Evolutionary conservation across 2,797 vertebrate genomes (phyloP).

Genomic region (Lepidocolaptes lacrymiger): DNA sequence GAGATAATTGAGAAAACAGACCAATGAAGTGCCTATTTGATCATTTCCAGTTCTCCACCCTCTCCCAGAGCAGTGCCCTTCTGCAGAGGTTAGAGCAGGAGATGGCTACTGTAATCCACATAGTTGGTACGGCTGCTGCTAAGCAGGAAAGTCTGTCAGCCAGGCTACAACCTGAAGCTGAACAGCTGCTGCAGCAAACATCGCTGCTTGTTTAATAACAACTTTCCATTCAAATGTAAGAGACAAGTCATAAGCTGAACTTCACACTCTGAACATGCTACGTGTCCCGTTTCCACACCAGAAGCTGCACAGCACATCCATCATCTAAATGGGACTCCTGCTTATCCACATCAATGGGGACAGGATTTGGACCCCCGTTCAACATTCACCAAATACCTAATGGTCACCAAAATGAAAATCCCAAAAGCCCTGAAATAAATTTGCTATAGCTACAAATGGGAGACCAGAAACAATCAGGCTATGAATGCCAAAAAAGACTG

Average conservation of each 20-base stretch:
- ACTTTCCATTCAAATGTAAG: not conserved
- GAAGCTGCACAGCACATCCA: not conserved
- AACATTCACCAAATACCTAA: not conserved
- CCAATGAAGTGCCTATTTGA: not conserved
- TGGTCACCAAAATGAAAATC: not conserved
- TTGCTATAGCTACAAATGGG: not conserved
- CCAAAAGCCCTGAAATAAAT: not conserved
- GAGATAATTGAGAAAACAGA: not conserved
- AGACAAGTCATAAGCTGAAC: rapidly evolving
- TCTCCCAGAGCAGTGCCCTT: not conserved
- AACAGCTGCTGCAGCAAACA: rapidly evolving
- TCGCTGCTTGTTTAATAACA: no score
- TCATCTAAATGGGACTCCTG: not conserved
- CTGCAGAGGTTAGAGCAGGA: not conserved
- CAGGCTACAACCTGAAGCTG: not conserved
- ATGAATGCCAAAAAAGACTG: not conserved
- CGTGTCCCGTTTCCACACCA: rapidly evolving
- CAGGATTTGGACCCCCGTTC: not conserved
- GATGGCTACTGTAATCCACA: not conserved
- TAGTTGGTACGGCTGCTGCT: rapidly evolving
- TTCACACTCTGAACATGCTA: not conserved
- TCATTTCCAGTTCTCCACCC: not conserved
- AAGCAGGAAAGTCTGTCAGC: not conserved
- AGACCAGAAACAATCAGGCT: not conserved
- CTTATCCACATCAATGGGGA: not conserved